A percentile compares a stretch with the other conserved stretches of the same genome.
phyloP scores from a whole-genome alignment of 2,888 invertebrate species.

The Agonopterix subpropinquella region DNA sequence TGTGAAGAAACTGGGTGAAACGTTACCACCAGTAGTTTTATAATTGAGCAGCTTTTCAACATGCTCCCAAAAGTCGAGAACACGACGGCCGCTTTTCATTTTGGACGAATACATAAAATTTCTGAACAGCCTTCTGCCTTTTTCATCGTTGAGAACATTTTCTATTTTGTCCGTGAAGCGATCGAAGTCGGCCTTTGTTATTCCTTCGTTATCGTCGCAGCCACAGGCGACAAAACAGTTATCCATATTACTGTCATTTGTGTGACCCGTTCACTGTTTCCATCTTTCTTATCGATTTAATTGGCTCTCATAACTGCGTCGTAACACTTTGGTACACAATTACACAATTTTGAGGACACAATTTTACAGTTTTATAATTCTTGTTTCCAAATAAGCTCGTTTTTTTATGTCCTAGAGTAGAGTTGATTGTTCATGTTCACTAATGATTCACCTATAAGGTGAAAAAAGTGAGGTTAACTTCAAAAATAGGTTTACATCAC shows the following conservation, averaged over 20 bases:
- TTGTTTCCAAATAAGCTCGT: background rate
- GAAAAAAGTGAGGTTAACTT: conserved; percentile 60
- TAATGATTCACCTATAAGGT: conserved; percentile 43
- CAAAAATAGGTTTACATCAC: conserved; percentile 54
- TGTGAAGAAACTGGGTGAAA: conserved; percentile 42
- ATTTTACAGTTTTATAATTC: background rate
- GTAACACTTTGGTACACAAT: conserved; percentile 2
- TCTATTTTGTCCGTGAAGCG: conserved; percentile 69
- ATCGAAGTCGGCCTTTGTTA: conserved; percentile 66
- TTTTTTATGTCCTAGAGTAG: background rate
- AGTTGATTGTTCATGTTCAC: background rate
- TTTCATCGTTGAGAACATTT: conserved; percentile 65
- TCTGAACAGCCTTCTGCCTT: conserved; percentile 59
- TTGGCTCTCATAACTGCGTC: conserved; percentile 3
- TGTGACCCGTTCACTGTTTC: conserved; percentile 27
- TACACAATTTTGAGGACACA: conserved; percentile 11
- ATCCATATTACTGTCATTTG: conserved; percentile 57
- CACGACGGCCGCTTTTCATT: conserved; percentile 50
- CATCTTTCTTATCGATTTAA: conserved; percentile 50
- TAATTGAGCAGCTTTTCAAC: conserved; percentile 49
- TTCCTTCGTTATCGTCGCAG: conserved; percentile 57
- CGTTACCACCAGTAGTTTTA: conserved; percentile 44
- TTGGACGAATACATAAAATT: conserved; percentile 64
- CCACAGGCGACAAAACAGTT: conserved; percentile 67
- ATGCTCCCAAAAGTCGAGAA: conserved; percentile 60